Evolutionary conservation across 2,888 invertebrate species (phyloP).

Genomic region (Troilus luridus): DNA sequence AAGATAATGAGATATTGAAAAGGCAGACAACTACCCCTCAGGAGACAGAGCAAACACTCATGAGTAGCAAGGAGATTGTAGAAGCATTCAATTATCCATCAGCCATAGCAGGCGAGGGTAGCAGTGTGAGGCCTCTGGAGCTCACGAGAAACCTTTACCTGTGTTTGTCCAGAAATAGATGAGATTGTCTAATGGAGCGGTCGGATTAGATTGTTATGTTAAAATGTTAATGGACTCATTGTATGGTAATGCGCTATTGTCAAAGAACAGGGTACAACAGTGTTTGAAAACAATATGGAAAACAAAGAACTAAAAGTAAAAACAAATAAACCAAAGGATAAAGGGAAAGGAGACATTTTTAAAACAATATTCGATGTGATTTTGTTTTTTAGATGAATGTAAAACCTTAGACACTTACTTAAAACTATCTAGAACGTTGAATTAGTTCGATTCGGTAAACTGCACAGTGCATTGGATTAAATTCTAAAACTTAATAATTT

Average conservation of each 20-base stretch:
- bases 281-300: neutral
- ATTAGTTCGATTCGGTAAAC: no score
- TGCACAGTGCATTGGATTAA: no score
- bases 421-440: no score
- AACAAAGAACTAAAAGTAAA: neutral
- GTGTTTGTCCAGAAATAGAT: neutral
- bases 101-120: neutral
- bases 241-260: constrained; percentile 14
- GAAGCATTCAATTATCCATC: neutral
- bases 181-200: neutral
- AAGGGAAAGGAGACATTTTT: no score
- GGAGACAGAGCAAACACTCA: neutral
- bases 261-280: neutral
- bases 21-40: neutral
- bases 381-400: no score
- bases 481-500: no score
- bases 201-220: constrained; percentile 25
- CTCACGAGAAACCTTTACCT: neutral
- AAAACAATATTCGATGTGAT: no score
- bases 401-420: no score
- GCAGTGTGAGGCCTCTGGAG: neutral
- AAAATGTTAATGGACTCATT: neutral
- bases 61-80: neutral
- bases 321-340: neutral
- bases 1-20: neutral